Base-by-base conservation (phyloP, 2,888 invertebrate genomes). In the Crocallis elinguaria region DNA sequence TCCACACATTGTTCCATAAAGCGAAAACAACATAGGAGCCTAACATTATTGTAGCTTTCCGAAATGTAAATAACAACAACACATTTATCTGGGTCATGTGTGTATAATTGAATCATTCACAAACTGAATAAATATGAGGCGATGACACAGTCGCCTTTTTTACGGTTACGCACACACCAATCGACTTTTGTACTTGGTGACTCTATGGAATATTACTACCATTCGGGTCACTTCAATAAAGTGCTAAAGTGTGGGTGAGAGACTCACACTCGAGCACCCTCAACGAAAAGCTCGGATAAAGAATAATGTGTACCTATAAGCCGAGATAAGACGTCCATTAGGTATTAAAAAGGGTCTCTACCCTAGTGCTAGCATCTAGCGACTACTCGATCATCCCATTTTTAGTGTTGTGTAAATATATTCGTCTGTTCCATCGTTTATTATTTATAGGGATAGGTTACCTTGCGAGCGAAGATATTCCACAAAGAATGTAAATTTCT, bases 141-240 rank as follows among this genome's bases (percentile, higher is more conserved):
- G 61, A 66, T 66, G 56, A 49, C 64, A 66, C 66, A 68, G 66
- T 65, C 9, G 9, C 23, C 25, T 7, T n/a, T n/a, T n/a, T n/a
- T n/a, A n/a, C 19, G 19, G 19, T 62, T 42, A 58, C 59, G n/a
- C n/a, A n/a, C n/a, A n/a, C n/a, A n/a, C 46, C 52, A 49, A 58
- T 53, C 62, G 41, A 60, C 54, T 64, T 60, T 67, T 60, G 61
- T 61, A 62, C 50, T 53, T 57, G 48, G 48, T 52, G 37, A n/a
- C n/a, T 49, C 37, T 23, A 42, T 41, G 36, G 44, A 60, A 61
- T 58, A 57, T 49, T 53, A 43, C 54, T 57, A 51, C 44, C 56
- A 42, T 52, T 61, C 33, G 51, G 49, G 49, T 39, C 43, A 4
- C 43, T 53, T 59, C 38, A 46, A 52, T 44, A 44, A 53, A 44